Percentiles rank a stretch among this genome's conserved stretches.
phyloP scores from a whole-genome alignment of 1,140 invertebrate genomes.

The Cecropterus lyciades region DNA sequence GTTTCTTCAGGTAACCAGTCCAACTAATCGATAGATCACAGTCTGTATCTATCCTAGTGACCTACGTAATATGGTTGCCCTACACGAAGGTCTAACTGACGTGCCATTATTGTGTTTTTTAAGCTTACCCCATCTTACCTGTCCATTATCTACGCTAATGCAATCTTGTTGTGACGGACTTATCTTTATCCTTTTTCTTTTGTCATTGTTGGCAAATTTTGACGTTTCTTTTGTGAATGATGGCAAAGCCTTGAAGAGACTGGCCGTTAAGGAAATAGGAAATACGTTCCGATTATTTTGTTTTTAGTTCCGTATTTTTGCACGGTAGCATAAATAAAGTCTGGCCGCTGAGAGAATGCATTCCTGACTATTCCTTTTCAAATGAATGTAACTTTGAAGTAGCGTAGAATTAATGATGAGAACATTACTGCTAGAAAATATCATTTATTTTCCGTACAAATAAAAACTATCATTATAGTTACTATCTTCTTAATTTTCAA shows the following conservation, averaged over 20 bases:
- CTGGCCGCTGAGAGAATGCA: too few species aligned
- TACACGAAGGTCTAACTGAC: conserved; percentile 37
- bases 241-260: background rate
- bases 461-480: too few species aligned
- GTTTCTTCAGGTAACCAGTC: too few species aligned
- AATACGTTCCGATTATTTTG: background rate
- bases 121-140: conserved; percentile 47
- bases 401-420: too few species aligned
- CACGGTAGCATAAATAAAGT: background rate
- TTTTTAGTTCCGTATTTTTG: background rate
- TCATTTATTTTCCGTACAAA: too few species aligned
- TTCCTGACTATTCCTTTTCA: too few species aligned
- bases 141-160: conserved; percentile 45
- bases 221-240: background rate
- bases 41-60: background rate
- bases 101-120: conserved; percentile 45
- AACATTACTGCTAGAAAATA: too few species aligned
- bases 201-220: conserved; percentile 24
- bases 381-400: too few species aligned
- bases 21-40: too few species aligned
- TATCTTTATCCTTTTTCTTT: conserved; percentile 42
- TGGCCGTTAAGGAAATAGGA: background rate
- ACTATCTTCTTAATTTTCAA: too few species aligned
- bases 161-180: conserved; percentile 47
- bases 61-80: conserved; percentile 6